Conservation (phyloP, 2,888 invertebrate genomes). For the Eurytoma californica region DNA sequence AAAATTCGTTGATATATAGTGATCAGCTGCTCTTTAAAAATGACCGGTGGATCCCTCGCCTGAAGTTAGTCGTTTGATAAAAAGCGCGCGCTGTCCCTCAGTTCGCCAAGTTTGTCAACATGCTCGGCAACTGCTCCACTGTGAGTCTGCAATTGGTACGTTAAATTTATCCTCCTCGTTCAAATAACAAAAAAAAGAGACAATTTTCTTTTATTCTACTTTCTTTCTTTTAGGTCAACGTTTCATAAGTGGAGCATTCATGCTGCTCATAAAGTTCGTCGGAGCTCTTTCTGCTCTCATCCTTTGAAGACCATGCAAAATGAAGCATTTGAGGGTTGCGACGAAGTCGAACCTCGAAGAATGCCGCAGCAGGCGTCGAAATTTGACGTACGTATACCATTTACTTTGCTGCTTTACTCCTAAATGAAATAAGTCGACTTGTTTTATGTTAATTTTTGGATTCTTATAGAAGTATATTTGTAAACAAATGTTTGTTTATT, state of each 20-base stretch:
- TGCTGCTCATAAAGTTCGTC: conserved; percentile 12
- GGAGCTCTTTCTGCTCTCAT: neutral
- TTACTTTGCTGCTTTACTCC: neutral
- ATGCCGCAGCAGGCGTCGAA: conserved; percentile 63
- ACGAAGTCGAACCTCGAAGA: conserved; percentile 68
- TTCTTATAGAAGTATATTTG: too few species aligned
- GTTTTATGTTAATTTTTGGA: too few species aligned
- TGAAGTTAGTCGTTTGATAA: conserved; percentile 20
- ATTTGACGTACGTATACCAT: conserved; percentile 60
- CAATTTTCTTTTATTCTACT: neutral
- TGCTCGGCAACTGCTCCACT: conserved; percentile 6
- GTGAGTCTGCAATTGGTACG: neutral
- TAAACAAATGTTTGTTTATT: conserved; percentile 13
- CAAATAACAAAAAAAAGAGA: conserved; percentile 20
- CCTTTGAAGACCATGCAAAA: conserved; percentile 45
- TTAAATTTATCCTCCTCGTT: conserved; percentile 22
- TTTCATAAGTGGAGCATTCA: conserved; percentile 17
- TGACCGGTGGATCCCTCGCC: conserved; percentile 23
- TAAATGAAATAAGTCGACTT: too few species aligned
- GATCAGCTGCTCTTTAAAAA: neutral
- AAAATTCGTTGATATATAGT: neutral
- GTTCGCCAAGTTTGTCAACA: conserved; percentile 6
- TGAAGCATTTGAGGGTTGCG: conserved; percentile 43
- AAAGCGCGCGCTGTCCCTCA: conserved; percentile 22
- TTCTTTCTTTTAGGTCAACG: neutral